phyloP scores from a whole-genome alignment of 2,888 invertebrate genomes.

The Arctia plantaginis region DNA sequence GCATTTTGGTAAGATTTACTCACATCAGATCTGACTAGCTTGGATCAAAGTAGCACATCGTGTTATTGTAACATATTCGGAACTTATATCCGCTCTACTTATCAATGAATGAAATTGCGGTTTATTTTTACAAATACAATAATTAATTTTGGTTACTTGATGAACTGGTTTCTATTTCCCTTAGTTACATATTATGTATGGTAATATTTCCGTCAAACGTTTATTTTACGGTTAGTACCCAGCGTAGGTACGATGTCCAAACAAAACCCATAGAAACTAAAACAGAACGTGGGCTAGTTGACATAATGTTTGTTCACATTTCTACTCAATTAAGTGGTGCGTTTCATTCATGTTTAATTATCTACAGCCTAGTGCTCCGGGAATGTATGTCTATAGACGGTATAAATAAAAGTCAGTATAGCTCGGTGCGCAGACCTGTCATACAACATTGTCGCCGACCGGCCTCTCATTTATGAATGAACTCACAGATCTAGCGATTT shows the following conservation, averaged over 20 bases:
- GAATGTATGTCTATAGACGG: conserved; percentile 63
- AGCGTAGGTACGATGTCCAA: conserved; percentile 50
- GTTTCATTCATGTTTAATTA: conserved; percentile 84
- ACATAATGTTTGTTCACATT: conserved; percentile 80
- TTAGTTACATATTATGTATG: conserved; percentile 1
- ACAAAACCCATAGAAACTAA: conserved; percentile 57
- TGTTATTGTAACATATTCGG: conserved; percentile 12
- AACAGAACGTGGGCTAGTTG: conserved; percentile 62
- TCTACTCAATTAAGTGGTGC: conserved; percentile 82
- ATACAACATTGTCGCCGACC: conserved; percentile 80
- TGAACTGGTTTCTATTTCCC: conserved; percentile 25
- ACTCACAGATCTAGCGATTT: conserved; percentile 85
- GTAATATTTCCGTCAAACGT: conserved; percentile 49
- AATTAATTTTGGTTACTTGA: conserved; percentile 31
- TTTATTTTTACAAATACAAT: conserved; percentile 31
- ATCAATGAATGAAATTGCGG: conserved; percentile 26
- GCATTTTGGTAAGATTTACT: background rate
- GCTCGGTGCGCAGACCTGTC: conserved; percentile 68
- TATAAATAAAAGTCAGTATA: conserved; percentile 70
- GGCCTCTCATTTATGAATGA: conserved; percentile 84
- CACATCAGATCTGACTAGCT: background rate
- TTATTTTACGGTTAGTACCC: conserved; percentile 39
- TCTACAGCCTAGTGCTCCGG: conserved; percentile 59
- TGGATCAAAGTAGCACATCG: background rate
- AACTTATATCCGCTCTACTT: conserved; percentile 17